These are phyloP conservation scores for Mechanitis messenoides DNA, from an alignment of 2,888 invertebrate genomes.

Conservation along the genomic window DNA sequence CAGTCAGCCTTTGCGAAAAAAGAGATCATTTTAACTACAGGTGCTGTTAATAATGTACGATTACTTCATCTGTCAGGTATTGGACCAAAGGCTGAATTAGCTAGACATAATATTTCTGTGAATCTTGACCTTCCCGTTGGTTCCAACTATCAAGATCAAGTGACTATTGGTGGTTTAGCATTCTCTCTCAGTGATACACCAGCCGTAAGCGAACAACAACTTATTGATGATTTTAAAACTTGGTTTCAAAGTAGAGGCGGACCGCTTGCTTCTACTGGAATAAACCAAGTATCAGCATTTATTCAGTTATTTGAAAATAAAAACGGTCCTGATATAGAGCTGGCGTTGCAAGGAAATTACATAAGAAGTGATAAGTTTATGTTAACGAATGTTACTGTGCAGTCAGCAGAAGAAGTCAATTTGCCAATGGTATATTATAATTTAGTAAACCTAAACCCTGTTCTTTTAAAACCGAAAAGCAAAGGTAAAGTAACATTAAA, in stretches of 20 bases:
- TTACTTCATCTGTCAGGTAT: slow-evolving; percentile 65
- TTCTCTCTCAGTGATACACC: slow-evolving; percentile 57
- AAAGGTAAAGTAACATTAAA: slow-evolving; percentile 63
- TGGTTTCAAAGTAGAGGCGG: slow-evolving; percentile 66
- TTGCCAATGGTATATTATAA: slow-evolving; percentile 67
- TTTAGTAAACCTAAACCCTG: slow-evolving; percentile 61
- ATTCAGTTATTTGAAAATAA: slow-evolving; percentile 64
- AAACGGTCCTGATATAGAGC: slow-evolving; percentile 65
- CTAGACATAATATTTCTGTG: slow-evolving; percentile 56
- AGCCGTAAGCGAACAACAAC: slow-evolving; percentile 49
- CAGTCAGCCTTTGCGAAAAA: slow-evolving; percentile 60
- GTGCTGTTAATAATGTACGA: slow-evolving; percentile 68
- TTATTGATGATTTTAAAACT: slow-evolving; percentile 64
- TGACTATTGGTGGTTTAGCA: slow-evolving; percentile 63
- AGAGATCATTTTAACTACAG: slow-evolving; percentile 61
- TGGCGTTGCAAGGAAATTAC: slow-evolving; percentile 64
- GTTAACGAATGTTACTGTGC: slow-evolving; percentile 64
- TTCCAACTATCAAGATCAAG: slow-evolving; percentile 66
- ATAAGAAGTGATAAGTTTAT: slow-evolving; percentile 69
- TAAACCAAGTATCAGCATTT: slow-evolving; percentile 67
- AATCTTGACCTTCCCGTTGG: slow-evolving; percentile 62
- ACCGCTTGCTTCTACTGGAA: slow-evolving; percentile 63
- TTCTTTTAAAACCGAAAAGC: slow-evolving; percentile 64
- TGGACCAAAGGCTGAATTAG: slow-evolving; percentile 57
- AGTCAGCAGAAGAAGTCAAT: slow-evolving; percentile 58